Conservation (phyloP, 2,113 vertebrate species). For the Syngnathus scovelli region DNA sequence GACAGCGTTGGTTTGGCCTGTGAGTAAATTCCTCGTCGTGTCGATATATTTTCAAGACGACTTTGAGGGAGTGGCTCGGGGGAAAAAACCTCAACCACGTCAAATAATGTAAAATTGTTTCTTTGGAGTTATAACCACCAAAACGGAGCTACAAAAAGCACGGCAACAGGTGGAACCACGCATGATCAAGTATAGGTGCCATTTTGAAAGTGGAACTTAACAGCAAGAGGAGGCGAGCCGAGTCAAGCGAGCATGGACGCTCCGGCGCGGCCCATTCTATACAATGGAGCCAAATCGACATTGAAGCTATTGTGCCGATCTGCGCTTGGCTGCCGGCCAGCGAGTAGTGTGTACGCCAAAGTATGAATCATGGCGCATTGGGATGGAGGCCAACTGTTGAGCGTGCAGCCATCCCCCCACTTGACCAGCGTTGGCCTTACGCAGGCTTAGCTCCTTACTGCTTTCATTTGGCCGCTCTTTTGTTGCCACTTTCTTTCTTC, state of each 20-base stretch:
- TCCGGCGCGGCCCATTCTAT: constrained; percentile 4
- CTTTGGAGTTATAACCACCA: too few relatives aligned
- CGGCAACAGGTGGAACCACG: neutral
- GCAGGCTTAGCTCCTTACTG: constrained; percentile 27
- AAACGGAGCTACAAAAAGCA: neutral
- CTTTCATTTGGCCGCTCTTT: constrained; percentile 33
- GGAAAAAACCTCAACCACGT: neutral
- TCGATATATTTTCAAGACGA: neutral
- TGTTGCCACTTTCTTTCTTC: constrained; percentile 33
- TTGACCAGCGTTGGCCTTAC: constrained; percentile 27
- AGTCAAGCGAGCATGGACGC: neutral
- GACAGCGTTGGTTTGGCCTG: neutral
- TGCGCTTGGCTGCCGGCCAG: constrained; percentile 25
- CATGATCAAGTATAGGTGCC: neutral
- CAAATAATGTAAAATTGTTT: neutral
- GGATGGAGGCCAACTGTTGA: constrained; percentile 45
- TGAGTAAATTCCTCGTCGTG: neutral
- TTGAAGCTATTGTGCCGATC: constrained; percentile 22
- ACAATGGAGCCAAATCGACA: constrained; percentile 16
- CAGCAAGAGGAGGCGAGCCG: neutral
- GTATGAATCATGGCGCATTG: neutral
- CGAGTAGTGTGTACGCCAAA: constrained; percentile 3
- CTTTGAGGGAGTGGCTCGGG: neutral
- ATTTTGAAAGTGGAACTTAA: neutral
- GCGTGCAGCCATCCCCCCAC: constrained; percentile 11